Conservation (phyloP, 2,797 vertebrate genomes). For the Acanthornis magna region DNA sequence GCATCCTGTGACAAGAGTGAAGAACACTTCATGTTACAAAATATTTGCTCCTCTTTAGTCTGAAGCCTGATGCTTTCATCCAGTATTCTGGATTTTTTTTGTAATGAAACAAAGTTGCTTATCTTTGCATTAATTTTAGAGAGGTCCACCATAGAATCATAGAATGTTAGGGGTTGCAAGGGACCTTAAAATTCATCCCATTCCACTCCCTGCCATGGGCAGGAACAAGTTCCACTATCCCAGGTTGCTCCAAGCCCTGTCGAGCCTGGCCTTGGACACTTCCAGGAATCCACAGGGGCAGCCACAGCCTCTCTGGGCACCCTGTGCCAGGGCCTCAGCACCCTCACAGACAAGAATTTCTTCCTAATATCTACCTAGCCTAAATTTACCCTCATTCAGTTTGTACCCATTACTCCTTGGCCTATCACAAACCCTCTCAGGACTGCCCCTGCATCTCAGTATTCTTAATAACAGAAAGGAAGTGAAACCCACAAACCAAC, state of each 20-base stretch:
- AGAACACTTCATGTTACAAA: not conserved
- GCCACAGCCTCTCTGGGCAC: not conserved
- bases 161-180: not conserved
- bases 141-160: not conserved
- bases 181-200: not conserved
- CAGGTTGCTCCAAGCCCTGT: rapidly evolving
- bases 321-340: not conserved
- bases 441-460: not conserved
- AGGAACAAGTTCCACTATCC: not conserved
- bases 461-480: not conserved
- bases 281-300: not conserved
- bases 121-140: not conserved
- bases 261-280: not conserved
- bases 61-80: not conserved
- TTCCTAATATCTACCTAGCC: not conserved
- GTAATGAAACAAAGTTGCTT: not conserved
- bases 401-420: not conserved
- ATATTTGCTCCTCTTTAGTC: not conserved
- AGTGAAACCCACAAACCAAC: not conserved
- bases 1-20: not conserved
- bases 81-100: not conserved
- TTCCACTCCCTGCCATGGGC: not conserved
- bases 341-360: not conserved
- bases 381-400: not conserved
- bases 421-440: not conserved